phyloP scores from a whole-genome alignment of 2,888 invertebrate genomes.

The Microdon myrmicae region DNA sequence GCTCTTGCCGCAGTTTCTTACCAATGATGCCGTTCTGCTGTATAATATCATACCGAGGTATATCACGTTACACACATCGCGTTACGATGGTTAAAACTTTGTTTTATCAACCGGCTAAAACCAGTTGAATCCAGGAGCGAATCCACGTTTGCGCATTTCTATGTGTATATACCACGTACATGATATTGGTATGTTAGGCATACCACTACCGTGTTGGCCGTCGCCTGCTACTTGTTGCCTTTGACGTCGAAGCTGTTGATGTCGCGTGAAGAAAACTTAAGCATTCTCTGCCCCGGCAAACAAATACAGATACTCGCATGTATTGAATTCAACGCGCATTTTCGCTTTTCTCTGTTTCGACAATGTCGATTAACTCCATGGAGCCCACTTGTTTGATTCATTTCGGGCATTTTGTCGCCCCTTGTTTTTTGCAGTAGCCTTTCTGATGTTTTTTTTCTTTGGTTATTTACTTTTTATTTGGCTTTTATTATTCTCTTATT shows the following conservation, averaged over 20 bases:
- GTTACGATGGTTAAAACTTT: constrained; percentile 35
- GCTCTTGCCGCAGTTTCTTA: constrained; percentile 36
- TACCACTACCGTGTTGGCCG: constrained; percentile 1
- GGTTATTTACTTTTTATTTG: constrained; percentile 6
- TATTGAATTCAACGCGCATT: constrained; percentile 34
- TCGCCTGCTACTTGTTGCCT: constrained; percentile 8
- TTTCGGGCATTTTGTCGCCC: constrained; percentile 7
- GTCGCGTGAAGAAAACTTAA: constrained; percentile 23
- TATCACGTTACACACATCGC: constrained; percentile 38
- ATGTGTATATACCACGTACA: constrained; percentile 20
- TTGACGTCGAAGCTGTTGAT: constrained; percentile 23
- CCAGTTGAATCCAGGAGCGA: constrained; percentile 45
- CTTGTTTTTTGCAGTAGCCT: constrained; percentile 5
- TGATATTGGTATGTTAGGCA: constrained; percentile 7
- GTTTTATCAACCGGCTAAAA: constrained; percentile 47
- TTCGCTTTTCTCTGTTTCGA: constrained; percentile 26
- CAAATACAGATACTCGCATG: constrained; percentile 12
- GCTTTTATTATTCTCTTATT: constrained; percentile 24
- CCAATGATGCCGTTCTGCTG: constrained; percentile 46
- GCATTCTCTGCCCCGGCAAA: constrained; percentile 9
- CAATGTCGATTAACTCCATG: background rate
- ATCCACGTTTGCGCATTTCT: too few relatives aligned
- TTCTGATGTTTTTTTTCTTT: constrained; percentile 3
- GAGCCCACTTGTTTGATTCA: constrained; percentile 18
- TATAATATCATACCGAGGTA: constrained; percentile 28